Evolutionary conservation across 2,797 vertebrate genomes (phyloP), one percentile per base, ranked within the genome.

Genomic region (Myotis myotis): DNA sequence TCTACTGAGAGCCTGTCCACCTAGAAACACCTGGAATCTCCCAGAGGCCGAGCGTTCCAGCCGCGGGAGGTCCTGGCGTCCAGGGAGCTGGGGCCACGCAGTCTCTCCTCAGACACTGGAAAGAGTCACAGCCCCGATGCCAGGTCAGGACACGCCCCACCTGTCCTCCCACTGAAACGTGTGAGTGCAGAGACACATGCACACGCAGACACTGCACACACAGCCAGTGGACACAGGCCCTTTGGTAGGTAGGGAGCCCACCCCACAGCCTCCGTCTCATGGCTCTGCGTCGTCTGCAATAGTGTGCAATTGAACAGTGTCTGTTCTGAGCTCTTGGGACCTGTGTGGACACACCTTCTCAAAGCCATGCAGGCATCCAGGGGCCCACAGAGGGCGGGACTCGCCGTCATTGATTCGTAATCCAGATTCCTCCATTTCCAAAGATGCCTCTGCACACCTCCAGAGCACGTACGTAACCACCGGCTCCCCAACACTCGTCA

Each of bases 401-500:
- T 36, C 64, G 28, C 5, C 2, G 17, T 38, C 17, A 33, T 6
- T 53, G 22, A 70, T 38, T 86, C 44, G 1, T 1, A 1, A 23
- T 23, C 57, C 25, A 19, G 49, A 36, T 30, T 4, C 10, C 7
- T 2, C 25, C 9, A 0, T 30, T 51, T 75, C 64, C 17, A 12
- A 7, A 71, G 66, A 11, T 2, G 0, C 22, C 47, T n/a, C 62
- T 64, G 6, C 66, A 71, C 47, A 68, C 9, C 22, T 15, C 0
- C 10, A n/a, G 70, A 71, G 6, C 44, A 8, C 5, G 49, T 15
- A 0, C 0, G 2, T 3, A 1, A 1, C 68, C 66, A 17, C n/a
- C 8, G 7, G n/a, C 17, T 28, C 28, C 17, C 5, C 5, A 7
- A 1, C 0, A 28, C 72, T 9, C 16, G 0, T 71, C 6, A 6